Evolutionary conservation across 1,140 invertebrate genomes (phyloP).

Genomic region (Plectrocnemia conspersa): DNA sequence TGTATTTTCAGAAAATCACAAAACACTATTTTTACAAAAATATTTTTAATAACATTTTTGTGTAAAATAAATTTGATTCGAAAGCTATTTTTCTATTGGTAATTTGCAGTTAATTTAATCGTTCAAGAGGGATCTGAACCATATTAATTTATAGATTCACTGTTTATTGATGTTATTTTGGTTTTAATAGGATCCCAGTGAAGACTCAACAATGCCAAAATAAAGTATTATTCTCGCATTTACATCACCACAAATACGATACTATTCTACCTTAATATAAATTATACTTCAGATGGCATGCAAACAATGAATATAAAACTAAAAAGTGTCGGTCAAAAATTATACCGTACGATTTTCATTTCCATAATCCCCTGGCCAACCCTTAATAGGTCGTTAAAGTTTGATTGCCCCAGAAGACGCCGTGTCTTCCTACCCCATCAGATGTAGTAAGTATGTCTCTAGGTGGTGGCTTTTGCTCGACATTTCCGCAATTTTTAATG

Average conservation of each 20-base stretch:
- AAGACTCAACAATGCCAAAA: no score
- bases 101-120: neutral
- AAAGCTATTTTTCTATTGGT: neutral
- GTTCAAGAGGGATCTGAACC: neutral
- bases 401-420: conserved; percentile 28
- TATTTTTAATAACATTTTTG: neutral
- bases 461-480: conserved; percentile 21
- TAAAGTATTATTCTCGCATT: no score
- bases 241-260: no score
- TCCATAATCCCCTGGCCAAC: no score
- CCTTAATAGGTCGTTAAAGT: conserved; percentile 35
- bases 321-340: neutral
- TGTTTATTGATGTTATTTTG: neutral
- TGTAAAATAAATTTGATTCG: neutral
- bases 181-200: no score
- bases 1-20: neutral
- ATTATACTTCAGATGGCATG: no score
- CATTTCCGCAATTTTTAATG: conserved; percentile 33
- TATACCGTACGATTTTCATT: conserved; percentile 32
- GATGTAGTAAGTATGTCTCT: neutral
- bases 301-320: no score
- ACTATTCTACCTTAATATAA: no score
- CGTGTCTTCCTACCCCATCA: conserved; percentile 14
- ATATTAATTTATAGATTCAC: neutral
- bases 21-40: neutral